Evolutionary conservation across 1,140 invertebrate species (phyloP), one percentile per base, ranked within the genome.

Genomic region (Sesamia nonagrioides): DNA sequence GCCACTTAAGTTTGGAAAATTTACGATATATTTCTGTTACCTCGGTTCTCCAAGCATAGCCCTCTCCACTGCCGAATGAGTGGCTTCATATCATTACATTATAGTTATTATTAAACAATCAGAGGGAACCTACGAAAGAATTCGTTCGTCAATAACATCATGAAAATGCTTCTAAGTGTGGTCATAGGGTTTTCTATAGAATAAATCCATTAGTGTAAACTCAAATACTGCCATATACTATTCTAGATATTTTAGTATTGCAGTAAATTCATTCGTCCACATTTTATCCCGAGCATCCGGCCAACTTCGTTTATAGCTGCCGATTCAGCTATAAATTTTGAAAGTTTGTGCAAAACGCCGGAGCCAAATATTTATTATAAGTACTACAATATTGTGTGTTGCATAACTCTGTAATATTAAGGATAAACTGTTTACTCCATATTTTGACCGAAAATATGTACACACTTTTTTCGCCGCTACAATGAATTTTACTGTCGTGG

Each of bases 301-400:
- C n/a, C 33, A 37, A 61, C 60, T 61, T 61, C 33, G 33, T 37
- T 61, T n/a, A 40, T 35, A n/a, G 6, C 33, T 27, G 42, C 9
- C 63, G 21, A 68, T 48, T 68, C 63, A 48, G 63, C 42, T 21
- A 68, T 48, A 68, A 48, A 68, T 68, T 68, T 0, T 35, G 4
- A 61, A 45, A 48, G 40, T 68, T 45, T 40, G 18, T 2, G 40
- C 63, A 68, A 68, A 42, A 48, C 11, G 42, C 40, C 27, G 40
- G 2, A 7, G 6, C 54, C 54, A 58, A 63, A 63, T 63, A 63
- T 63, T 63, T 63, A 58, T 58, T 58, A 58, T 58, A 27, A 40
- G 60, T 18, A 9, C 35, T 63, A 45, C 60, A 68, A 48, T 68
- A 68, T 68, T 68, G n/a, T 66, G 11, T 15, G 40, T 45, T 68